phyloP scores from a whole-genome alignment of 2,888 invertebrate genomes.

The Eustalomyia histrio region DNA sequence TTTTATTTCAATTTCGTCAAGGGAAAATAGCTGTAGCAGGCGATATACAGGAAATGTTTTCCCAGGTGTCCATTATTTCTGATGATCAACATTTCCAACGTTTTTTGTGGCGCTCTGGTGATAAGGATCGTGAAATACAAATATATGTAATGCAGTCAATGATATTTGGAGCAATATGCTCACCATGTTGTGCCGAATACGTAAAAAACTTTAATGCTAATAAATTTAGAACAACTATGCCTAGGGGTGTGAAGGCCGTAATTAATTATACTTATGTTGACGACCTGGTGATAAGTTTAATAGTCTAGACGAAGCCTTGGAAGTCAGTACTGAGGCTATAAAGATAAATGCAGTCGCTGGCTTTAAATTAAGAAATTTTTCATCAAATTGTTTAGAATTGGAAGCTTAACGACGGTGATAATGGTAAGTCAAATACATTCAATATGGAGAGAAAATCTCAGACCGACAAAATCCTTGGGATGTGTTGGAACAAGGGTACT shows the following conservation, averaged over 20 bases:
- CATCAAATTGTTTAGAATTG: conserved; percentile 24
- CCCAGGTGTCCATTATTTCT: conserved; percentile 68
- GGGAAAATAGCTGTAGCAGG: conserved; percentile 68
- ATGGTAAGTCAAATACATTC: conserved; percentile 53
- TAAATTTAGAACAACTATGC: conserved; percentile 37
- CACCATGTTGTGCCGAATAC: conserved; percentile 70
- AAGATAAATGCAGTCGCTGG: conserved; percentile 33
- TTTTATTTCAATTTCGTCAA: conserved; percentile 71
- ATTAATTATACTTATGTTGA: conserved; percentile 61
- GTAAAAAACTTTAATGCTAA: conserved; percentile 70
- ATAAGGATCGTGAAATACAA: conserved; percentile 1
- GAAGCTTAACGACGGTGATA: conserved; percentile 16
- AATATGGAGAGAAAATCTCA: conserved; percentile 12
- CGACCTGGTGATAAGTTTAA: conserved; percentile 64
- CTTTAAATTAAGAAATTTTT: conserved; percentile 30
- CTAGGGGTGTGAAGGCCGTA: conserved; percentile 62
- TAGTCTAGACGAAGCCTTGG: conserved; percentile 70
- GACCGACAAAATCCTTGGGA: conserved; percentile 62
- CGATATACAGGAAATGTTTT: conserved; percentile 74
- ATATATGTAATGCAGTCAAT: conserved; percentile 49
- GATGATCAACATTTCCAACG: conserved; percentile 68
- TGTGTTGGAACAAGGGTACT: conserved; percentile 61
- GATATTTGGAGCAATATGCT: conserved; percentile 61
- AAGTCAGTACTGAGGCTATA: no score
- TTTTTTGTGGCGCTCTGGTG: conserved; percentile 55